Evolutionary conservation across 2,797 vertebrate genomes (phyloP).

Genomic region (Scyliorhinus canicula): DNA sequence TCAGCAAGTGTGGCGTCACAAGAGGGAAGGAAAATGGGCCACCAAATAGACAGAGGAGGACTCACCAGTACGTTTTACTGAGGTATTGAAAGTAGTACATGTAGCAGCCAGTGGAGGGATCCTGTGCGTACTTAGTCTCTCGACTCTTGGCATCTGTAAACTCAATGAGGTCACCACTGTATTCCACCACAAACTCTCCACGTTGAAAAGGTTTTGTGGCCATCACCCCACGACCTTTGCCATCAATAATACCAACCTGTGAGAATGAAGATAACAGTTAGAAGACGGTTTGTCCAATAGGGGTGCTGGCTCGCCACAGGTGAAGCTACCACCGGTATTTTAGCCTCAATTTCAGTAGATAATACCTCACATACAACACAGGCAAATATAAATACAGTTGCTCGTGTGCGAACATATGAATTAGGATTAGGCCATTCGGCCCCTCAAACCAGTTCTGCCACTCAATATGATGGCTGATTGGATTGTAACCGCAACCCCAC

Average conservation of each 20-base stretch:
- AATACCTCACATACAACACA: too few relatives aligned
- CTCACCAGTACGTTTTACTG: constrained; percentile 88
- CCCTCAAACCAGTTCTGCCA: too few relatives aligned
- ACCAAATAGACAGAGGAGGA: not conserved
- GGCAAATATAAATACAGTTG: too few relatives aligned
- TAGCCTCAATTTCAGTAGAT: too few relatives aligned
- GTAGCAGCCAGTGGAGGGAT: constrained; percentile 88
- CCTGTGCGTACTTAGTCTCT: constrained; percentile 74
- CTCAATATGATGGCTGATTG: too few relatives aligned
- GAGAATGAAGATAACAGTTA: not conserved
- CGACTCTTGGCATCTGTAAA: constrained; percentile 78
- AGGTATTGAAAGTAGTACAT: constrained; percentile 96
- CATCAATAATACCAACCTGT: constrained; percentile 86
- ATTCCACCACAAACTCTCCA: constrained; percentile 94
- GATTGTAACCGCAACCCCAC: too few relatives aligned
- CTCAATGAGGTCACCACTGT: constrained; percentile 90
- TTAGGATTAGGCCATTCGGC: too few relatives aligned
- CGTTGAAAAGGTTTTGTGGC: constrained; percentile 79
- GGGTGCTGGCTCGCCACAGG: not conserved
- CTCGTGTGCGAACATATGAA: too few relatives aligned
- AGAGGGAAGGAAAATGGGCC: not conserved
- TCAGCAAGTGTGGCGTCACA: not conserved
- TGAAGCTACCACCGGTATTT: not conserved
- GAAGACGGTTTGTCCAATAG: not conserved
- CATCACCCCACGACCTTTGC: constrained; percentile 87